Evolutionary conservation across 2,797 vertebrate genomes (phyloP).

Genomic region (Hafferia zeledoni): DNA sequence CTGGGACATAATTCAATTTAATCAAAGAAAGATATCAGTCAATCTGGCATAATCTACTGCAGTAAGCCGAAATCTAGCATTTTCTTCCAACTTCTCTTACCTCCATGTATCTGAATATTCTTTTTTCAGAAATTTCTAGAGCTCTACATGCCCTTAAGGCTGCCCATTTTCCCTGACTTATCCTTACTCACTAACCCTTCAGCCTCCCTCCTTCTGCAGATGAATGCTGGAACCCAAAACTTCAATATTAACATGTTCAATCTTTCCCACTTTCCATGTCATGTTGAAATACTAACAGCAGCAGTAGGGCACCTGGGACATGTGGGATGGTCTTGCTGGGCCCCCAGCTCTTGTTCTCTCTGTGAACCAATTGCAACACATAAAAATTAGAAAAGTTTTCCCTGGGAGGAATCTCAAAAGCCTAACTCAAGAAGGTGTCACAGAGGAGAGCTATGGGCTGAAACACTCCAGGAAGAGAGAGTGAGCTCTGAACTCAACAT

Average conservation of each 20-base stretch:
- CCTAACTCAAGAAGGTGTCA: not conserved
- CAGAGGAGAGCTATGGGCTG: not conserved
- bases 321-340: rapidly evolving
- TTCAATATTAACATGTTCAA: not conserved
- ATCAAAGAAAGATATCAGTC: not conserved
- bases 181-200: not conserved
- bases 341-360: not conserved
- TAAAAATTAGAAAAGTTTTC: not conserved
- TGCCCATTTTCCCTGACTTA: not conserved
- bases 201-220: not conserved
- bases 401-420: not conserved
- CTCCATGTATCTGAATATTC: not conserved
- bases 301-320: not conserved
- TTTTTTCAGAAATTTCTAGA: not conserved
- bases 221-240: not conserved
- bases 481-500: not conserved
- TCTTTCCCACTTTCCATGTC: not conserved
- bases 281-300: not conserved
- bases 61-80: not conserved
- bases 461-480: not conserved
- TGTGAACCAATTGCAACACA: not conserved
- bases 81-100: not conserved
- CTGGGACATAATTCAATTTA: not conserved
- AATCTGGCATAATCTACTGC: not conserved
- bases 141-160: not conserved